These are phyloP conservation scores for Notodonta ziczac DNA, from an alignment of 2,888 invertebrate species.

Conservation along the genomic window DNA sequence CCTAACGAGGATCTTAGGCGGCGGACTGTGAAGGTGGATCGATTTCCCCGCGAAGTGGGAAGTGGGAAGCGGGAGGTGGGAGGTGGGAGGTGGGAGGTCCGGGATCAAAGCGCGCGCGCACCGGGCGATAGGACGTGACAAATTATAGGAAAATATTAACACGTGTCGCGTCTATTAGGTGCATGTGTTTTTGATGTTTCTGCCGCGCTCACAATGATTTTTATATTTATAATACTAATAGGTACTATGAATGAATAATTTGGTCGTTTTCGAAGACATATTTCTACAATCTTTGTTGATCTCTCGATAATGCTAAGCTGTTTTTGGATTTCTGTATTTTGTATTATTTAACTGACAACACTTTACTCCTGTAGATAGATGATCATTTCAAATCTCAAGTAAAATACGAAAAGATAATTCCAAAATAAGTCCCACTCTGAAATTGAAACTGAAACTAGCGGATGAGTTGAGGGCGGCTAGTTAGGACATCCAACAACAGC, in stretches of 20 bases:
- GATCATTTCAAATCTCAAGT: too few relatives aligned
- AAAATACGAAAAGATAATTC: too few relatives aligned
- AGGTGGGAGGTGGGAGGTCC: conserved; percentile 31
- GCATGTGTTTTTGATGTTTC: conserved; percentile 27
- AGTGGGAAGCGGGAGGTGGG: neutral
- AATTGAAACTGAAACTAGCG: too few relatives aligned
- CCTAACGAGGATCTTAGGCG: conserved; percentile 3
- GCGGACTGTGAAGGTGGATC: conserved; percentile 3
- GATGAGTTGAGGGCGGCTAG: neutral
- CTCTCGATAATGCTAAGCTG: too few relatives aligned
- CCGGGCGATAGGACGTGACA: conserved; percentile 31
- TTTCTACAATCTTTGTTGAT: too few relatives aligned
- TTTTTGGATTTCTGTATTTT: too few relatives aligned
- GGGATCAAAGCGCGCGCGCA: conserved; percentile 27
- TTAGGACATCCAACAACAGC: neutral
- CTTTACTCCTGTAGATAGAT: too few relatives aligned
- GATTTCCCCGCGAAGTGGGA: conserved; percentile 17
- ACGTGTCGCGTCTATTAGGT: conserved; percentile 35
- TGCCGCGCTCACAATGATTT: conserved; percentile 8
- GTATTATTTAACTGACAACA: too few relatives aligned
- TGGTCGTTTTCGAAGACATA: too few relatives aligned
- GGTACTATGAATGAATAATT: too few relatives aligned
- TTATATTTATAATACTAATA: too few relatives aligned
- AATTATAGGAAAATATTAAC: conserved; percentile 44
- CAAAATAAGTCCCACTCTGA: too few relatives aligned